Conservation (phyloP, 2,113 vertebrate species). For the Apistogramma diplotaenia region DNA sequence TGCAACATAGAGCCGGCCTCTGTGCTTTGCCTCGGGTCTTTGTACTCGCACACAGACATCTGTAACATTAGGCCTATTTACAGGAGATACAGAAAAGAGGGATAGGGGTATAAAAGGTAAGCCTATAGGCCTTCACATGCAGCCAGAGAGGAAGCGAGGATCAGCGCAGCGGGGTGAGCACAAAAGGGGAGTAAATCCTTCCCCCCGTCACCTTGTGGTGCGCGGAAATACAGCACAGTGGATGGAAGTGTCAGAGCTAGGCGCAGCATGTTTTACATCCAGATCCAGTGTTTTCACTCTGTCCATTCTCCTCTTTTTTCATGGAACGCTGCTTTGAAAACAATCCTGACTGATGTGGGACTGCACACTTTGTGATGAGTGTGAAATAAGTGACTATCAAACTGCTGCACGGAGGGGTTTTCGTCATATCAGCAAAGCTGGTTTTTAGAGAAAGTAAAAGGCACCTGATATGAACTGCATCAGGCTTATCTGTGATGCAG, state of each 20-base stretch:
- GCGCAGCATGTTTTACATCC: slow-evolving; percentile 19
- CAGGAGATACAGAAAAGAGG: slow-evolving; percentile 52
- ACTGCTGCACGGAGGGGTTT: slow-evolving; percentile 17
- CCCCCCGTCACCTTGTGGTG: slow-evolving; percentile 35
- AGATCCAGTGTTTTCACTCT: slow-evolving; percentile 31
- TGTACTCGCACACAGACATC: slow-evolving; percentile 59
- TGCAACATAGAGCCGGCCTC: slow-evolving; percentile 52
- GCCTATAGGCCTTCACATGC: slow-evolving; percentile 61
- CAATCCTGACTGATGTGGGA: slow-evolving; percentile 53
- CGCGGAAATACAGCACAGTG: slow-evolving; percentile 26
- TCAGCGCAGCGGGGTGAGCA: slow-evolving; percentile 45
- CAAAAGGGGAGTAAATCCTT: slow-evolving; percentile 63
- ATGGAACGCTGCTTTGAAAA: slow-evolving; percentile 62
- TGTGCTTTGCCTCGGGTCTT: slow-evolving; percentile 47
- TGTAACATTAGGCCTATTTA: slow-evolving; percentile 75
- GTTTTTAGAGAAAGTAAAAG: slow-evolving; percentile 10
- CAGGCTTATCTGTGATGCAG: slow-evolving; percentile 27
- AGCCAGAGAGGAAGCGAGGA: slow-evolving; percentile 63
- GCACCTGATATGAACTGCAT: slow-evolving; percentile 18
- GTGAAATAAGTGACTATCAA: slow-evolving; percentile 38
- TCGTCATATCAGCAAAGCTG: slow-evolving; percentile 40
- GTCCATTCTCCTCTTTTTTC: slow-evolving; percentile 13
- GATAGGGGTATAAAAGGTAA: slow-evolving; percentile 64
- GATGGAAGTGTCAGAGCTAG: slow-evolving; percentile 33
- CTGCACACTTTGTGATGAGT: slow-evolving; percentile 32